Percentiles rank a stretch among this genome's conserved stretches.
These are phyloP conservation scores for Cochlearius cochlearius DNA, from an alignment of 2,113 vertebrate species.

Conservation along the genomic window DNA sequence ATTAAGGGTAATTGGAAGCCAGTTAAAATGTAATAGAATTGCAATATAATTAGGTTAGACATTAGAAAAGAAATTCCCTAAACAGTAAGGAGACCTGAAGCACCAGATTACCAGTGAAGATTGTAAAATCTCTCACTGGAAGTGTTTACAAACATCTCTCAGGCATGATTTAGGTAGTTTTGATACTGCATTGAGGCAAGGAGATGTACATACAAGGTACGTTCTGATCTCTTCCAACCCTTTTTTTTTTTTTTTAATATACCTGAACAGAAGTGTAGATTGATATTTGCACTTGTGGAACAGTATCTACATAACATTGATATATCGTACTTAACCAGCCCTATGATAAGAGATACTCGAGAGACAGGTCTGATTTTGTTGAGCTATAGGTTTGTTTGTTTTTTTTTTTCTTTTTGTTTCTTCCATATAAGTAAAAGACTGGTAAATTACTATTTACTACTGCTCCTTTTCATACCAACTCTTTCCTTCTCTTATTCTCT, in stretches of 20 bases:
- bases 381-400: background rate
- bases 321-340: background rate
- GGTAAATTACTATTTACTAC: background rate
- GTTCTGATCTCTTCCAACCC: background rate
- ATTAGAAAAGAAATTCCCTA: background rate
- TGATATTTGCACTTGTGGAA: background rate
- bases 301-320: background rate
- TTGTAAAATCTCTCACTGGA: background rate
- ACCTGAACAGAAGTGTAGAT: background rate
- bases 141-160: background rate
- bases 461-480: background rate
- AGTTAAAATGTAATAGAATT: background rate
- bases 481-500: background rate
- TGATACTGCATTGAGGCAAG: background rate
- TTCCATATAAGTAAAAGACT: background rate
- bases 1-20: background rate
- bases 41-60: background rate
- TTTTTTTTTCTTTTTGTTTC: background rate
- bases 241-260: background rate
- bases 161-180: background rate
- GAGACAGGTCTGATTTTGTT: background rate
- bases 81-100: background rate
- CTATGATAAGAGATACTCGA: background rate
- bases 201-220: background rate
- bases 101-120: background rate